Evolutionary conservation across 2,113 vertebrate genomes (phyloP), one percentile per base, ranked within the genome.

Genomic region (Indicator maculatus): DNA sequence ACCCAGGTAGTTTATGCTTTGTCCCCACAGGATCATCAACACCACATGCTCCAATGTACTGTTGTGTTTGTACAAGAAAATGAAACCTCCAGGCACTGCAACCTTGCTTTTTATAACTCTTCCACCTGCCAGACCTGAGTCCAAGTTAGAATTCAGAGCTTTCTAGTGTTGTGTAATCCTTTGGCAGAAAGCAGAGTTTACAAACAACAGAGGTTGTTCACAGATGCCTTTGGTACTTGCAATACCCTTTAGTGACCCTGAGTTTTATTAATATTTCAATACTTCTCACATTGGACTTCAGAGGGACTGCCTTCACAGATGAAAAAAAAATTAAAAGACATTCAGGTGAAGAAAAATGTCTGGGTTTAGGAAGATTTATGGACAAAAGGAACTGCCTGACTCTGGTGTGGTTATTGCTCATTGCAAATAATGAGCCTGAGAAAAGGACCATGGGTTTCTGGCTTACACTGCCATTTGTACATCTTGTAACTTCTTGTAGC

Each of bases 41-140:
- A 91, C 90, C 94, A 95, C 83, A 95, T 94, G 94, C 79, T 95
- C 91, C 91, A 95, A 38, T 81, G 91, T 94, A 88, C 69, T 90
- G 89, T 91, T 60, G 28, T 94, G 90, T 95, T 97, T 97, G 91
- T 91, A 93, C 90, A 95, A 94, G 93, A 84, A 94, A 90, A 92
- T 0, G 63, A 95, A 95, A 93, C 91, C 90, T 94, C 61, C 74
- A 83, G 93, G 79, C 91, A 59, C 59, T 63, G 63, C 79, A 90
- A 73, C 50, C 69, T 95, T 96, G 88, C 94, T 82, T 95, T 96
- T 94, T 95, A 93, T 95, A 97, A 73, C 85, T 78, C 58, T 94
- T 97, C 91, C 94, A 97, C 96, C 95, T 97, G 94, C 88, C 73
- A 7, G 73, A 90, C 82, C 64, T 23, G 17, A 89, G 89, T 74